Conservation (phyloP, 1,140 invertebrate genomes). For the Coboldia fuscipes region DNA sequence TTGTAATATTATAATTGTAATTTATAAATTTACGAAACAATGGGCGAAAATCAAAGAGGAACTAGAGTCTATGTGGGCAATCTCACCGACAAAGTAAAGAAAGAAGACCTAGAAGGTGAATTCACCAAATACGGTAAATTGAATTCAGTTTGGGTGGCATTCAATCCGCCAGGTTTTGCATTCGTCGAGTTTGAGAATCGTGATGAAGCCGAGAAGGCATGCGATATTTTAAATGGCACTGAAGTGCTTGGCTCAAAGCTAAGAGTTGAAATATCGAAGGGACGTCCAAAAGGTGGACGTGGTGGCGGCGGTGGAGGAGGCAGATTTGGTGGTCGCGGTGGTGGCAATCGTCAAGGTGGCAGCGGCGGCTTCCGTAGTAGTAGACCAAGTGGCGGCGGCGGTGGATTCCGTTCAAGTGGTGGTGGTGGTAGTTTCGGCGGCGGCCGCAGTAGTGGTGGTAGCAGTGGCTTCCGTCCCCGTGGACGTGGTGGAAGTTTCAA, state of each 20-base stretch:
- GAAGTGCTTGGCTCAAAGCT: slow-evolving; percentile 59
- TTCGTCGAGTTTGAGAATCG: slow-evolving; percentile 96
- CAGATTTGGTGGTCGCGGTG: slow-evolving; percentile 25
- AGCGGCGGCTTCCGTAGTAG: slow-evolving; percentile 22
- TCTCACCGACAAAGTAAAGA: slow-evolving; percentile 59
- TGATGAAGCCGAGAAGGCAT: slow-evolving; percentile 85
- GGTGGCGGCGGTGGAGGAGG: slow-evolving; percentile 10
- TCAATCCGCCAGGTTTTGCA: slow-evolving; percentile 90
- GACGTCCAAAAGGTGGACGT: slow-evolving; percentile 27
- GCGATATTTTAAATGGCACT: slow-evolving; percentile 73
- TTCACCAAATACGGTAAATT: slow-evolving; percentile 80
- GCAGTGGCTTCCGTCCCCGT: slow-evolving; percentile 5
- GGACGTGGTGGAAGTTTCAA: slow-evolving; percentile 8
- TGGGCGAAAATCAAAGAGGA: slow-evolving; percentile 26
- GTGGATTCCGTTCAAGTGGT: background rate
- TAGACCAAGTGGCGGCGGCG: slow-evolving; percentile 15
- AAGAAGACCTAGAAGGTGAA: slow-evolving; percentile 67
- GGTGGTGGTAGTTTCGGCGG: background rate
- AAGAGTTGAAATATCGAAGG: slow-evolving; percentile 61
- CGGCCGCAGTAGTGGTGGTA: background rate
- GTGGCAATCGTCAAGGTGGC: slow-evolving; percentile 18
- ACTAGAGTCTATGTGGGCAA: slow-evolving; percentile 71
- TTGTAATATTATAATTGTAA: slow-evolving; percentile 25
- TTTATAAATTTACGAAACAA: slow-evolving; percentile 5
- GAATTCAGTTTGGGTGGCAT: slow-evolving; percentile 88